Conservation (phyloP, 2,888 invertebrate genomes). For the Dioctria linearis region DNA sequence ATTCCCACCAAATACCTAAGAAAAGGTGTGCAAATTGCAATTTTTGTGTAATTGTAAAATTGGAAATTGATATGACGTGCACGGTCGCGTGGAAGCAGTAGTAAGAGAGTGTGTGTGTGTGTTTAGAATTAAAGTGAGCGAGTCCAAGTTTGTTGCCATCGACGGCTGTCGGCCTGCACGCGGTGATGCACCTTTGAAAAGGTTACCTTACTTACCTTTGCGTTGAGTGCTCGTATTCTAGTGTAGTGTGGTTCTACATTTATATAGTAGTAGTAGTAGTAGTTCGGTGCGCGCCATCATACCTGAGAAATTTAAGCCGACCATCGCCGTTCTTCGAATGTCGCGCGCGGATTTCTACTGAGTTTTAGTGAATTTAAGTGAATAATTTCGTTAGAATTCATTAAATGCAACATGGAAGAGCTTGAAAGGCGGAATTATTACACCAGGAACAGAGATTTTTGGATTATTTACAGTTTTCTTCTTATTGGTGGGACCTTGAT, state of each 20-base stretch:
- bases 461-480: conserved; percentile 25
- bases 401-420: conserved; percentile 33
- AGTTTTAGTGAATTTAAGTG: conserved; percentile 16
- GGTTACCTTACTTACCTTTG: neutral
- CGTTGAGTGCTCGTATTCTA: conserved; percentile 11
- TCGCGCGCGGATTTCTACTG: conserved; percentile 14
- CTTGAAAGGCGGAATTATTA: conserved; percentile 18
- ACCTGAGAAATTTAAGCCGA: neutral
- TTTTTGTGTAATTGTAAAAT: conserved; percentile 5
- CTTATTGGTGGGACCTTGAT: conserved; percentile 1
- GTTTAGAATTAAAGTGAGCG: conserved; percentile 31
- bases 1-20: no score
- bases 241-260: conserved; percentile 2
- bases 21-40: neutral
- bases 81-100: neutral
- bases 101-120: conserved; percentile 13
- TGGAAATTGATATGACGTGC: conserved; percentile 4
- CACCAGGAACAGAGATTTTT: conserved; percentile 18
- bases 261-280: neutral
- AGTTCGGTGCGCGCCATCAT: neutral
- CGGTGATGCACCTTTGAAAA: conserved; percentile 37
- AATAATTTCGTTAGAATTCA: neutral
- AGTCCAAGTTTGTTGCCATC: neutral
- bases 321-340: neutral
- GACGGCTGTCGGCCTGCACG: neutral